Base-by-base conservation (phyloP, 1,140 invertebrate species). In the Araneus ventricosus region DNA sequence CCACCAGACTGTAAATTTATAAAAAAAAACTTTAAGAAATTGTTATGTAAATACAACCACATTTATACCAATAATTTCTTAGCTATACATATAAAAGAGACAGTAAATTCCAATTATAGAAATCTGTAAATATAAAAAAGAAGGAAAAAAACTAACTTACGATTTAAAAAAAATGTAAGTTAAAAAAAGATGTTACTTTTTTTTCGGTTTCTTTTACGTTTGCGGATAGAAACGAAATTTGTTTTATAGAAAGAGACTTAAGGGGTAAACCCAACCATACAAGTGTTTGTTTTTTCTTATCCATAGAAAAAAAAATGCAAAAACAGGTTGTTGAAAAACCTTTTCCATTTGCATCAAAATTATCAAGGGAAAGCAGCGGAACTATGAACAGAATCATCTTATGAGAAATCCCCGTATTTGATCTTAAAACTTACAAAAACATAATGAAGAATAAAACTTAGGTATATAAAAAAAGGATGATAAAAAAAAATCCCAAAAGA, bases 371-470 rank as follows among this genome's bases (percentile, higher is more conserved):
- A 10, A n/a, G n/a, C 45, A n/a, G 34, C 5, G 14, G 70, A 22
- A n/a, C 34, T 34, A 41, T 39, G 61, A 22, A 27, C 14, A 67
- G 67, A 88, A 88, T 24, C 24, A 88, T 67, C 61, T 24, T 39
- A 37, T 10, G 14, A 41, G n/a, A 67, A 88, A 70, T 34, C 37
- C 34, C 61, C n/a, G 59, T 61, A 22, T 59, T 88, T 70, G 61
- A 88, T 7, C 61, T 88, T 88, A 41, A 88, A 88, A 88, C 61
- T 59, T 67, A 88, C 34, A 61, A 67, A 67, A 67, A 41, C 39
- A 24, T 39, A 88, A 70, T 67, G 61, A 88, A 88, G 61, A 37
- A 86, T 59, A 30, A 61, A 57, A 86, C 61, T 67, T 45, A 41
- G 30, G 20, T 17, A 67, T 14, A 67, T 8, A 67, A 67, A 63